A percentile compares a stretch with the other conserved stretches of the same genome.
Evolutionary conservation across 1,140 invertebrate species (phyloP).

Genomic region (Temnothorax nylanderi): DNA sequence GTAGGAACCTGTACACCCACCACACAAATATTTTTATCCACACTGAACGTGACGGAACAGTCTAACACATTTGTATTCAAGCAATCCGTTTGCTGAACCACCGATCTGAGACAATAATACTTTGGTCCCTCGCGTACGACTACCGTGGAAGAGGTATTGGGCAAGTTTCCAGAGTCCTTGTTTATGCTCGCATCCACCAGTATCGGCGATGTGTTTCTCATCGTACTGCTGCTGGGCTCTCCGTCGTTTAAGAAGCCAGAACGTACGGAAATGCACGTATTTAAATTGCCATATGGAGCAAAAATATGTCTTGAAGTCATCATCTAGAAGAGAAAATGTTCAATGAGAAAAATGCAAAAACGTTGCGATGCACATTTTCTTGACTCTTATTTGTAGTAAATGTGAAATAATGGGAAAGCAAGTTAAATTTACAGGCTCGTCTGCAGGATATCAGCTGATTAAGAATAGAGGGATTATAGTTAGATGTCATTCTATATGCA

Average conservation of each 20-base stretch:
- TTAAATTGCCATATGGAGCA: neutral
- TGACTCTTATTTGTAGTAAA: neutral
- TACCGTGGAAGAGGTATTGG: neutral
- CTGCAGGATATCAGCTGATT: too few species aligned
- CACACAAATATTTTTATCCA: slow-evolving; percentile 92
- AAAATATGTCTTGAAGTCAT: neutral
- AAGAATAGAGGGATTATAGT: neutral
- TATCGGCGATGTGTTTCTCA: slow-evolving; percentile 49
- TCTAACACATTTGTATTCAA: slow-evolving; percentile 91
- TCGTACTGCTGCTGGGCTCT: slow-evolving; percentile 52
- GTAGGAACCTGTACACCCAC: slow-evolving; percentile 88
- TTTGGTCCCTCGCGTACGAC: slow-evolving; percentile 84
- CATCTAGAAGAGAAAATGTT: neutral
- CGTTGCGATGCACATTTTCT: too few species aligned
- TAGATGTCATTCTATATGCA: too few species aligned
- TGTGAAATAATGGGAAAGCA: neutral
- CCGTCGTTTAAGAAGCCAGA: neutral
- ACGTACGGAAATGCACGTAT: neutral
- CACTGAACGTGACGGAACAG: slow-evolving; percentile 91
- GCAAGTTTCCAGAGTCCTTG: slow-evolving; percentile 33
- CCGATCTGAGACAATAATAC: slow-evolving; percentile 88
- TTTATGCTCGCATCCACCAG: neutral
- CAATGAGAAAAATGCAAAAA: neutral
- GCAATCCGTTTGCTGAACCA: slow-evolving; percentile 88
- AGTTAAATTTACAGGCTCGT: too few species aligned